Percentiles rank a stretch among this genome's conserved stretches.
These are phyloP conservation scores for Apolygus lucorum DNA, from an alignment of 1,140 invertebrate genomes.

Conservation along the genomic window DNA sequence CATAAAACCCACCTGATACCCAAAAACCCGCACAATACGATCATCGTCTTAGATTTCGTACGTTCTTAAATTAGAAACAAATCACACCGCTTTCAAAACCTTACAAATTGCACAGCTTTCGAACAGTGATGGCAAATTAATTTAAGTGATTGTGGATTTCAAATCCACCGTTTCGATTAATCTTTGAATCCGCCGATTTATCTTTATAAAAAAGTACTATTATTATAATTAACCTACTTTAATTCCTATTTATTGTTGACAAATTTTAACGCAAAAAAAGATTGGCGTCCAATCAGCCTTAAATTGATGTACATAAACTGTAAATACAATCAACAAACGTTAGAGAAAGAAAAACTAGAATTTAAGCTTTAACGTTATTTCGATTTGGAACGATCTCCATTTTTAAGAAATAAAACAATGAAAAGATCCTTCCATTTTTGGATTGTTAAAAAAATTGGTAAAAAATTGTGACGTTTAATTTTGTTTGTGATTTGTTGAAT, in stretches of 20 bases:
- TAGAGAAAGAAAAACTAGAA: not conserved
- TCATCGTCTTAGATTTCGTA: too few species aligned
- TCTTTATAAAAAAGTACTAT: too few species aligned
- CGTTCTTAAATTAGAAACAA: too few species aligned
- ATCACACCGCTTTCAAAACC: too few species aligned
- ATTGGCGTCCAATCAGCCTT: not conserved
- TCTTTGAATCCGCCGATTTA: not conserved
- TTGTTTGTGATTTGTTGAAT: not conserved
- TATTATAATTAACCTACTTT: too few species aligned
- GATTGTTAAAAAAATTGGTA: not conserved
- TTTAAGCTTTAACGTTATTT: not conserved
- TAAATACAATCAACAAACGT: not conserved
- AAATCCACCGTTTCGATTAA: not conserved
- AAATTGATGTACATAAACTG: not conserved
- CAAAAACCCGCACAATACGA: too few species aligned
- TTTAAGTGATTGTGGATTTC: not conserved
- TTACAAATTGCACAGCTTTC: too few species aligned
- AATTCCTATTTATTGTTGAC: not conserved
- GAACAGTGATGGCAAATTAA: too few species aligned
- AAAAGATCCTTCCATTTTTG: not conserved
- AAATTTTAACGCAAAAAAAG: too few species aligned
- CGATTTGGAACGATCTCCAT: not conserved
- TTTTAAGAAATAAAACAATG: not conserved
- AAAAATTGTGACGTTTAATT: not conserved
- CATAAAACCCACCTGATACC: too few species aligned